Percentiles rank a stretch among this genome's conserved stretches.
These are phyloP conservation scores for Calliopum simillimum DNA, from an alignment of 2,888 invertebrate species.

Conservation along the genomic window DNA sequence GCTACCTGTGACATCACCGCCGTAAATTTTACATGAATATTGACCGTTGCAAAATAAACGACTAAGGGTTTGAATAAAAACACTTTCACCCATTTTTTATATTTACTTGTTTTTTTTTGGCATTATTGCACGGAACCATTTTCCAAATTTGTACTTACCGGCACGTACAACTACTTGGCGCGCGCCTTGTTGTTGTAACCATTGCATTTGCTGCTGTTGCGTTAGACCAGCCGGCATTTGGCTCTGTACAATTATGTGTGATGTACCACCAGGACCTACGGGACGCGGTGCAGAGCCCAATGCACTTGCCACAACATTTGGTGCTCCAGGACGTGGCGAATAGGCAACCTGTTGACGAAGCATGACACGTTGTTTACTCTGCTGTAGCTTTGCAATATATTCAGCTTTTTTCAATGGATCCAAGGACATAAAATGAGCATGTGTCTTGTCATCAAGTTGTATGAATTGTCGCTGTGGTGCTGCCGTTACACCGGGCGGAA, in stretches of 20 bases:
- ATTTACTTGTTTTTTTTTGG: too few species aligned
- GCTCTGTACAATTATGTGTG: constrained; percentile 77
- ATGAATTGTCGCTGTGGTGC: constrained; percentile 76
- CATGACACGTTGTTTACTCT: constrained; percentile 73
- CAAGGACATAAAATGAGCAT: constrained; percentile 84
- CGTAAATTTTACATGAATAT: too few species aligned
- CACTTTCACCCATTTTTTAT: too few species aligned
- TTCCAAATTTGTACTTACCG: constrained; percentile 42
- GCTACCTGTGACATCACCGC: too few species aligned
- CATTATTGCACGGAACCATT: background rate
- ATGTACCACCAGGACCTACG: constrained; percentile 67
- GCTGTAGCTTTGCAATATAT: constrained; percentile 83
- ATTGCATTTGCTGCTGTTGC: constrained; percentile 75
- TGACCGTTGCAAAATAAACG: too few species aligned
- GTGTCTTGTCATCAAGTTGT: constrained; percentile 85
- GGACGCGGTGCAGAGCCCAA: constrained; percentile 66
- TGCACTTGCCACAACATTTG: constrained; percentile 68
- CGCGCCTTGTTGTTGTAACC: constrained; percentile 76
- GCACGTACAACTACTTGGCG: constrained; percentile 71
- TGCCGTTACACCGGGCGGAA: constrained; percentile 54
- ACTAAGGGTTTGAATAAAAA: too few species aligned
- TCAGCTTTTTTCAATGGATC: constrained; percentile 83
- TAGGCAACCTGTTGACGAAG: constrained; percentile 70
- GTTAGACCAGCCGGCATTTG: constrained; percentile 76
- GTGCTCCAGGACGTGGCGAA: constrained; percentile 63